Evolutionary conservation across 2,888 invertebrate genomes (phyloP).

Genomic region (Chloroclysta siterata): DNA sequence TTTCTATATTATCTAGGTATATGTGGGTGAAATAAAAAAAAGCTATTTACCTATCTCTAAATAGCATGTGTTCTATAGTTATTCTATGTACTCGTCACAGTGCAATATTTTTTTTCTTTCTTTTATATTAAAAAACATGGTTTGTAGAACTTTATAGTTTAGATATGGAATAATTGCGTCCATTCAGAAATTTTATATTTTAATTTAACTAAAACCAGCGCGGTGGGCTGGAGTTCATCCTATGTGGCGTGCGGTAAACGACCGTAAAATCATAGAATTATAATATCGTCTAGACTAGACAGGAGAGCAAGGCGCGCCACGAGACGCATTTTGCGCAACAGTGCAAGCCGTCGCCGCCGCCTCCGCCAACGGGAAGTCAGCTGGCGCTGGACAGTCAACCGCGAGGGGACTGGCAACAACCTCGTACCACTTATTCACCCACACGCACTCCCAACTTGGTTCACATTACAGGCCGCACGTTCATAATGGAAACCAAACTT

Average conservation of each 20-base stretch:
- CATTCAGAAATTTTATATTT: too few relatives aligned
- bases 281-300: constrained; percentile 43
- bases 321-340: constrained; percentile 62
- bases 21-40: not conserved
- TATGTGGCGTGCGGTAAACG: constrained; percentile 35
- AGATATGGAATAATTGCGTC: too few relatives aligned
- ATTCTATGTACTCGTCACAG: too few relatives aligned
- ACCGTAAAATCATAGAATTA: constrained; percentile 33
- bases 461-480: constrained; percentile 57
- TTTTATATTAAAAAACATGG: too few relatives aligned
- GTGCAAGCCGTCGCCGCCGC: constrained; percentile 44
- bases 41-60: not conserved
- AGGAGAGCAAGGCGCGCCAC: constrained; percentile 40
- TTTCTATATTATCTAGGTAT: constrained; percentile 20
- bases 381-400: constrained; percentile 55
- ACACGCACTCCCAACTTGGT: constrained; percentile 47
- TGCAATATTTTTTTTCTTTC: too few relatives aligned
- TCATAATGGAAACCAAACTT: constrained; percentile 59
- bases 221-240: too few relatives aligned
- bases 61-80: too few relatives aligned
- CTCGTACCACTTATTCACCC: constrained; percentile 37
- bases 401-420: constrained; percentile 35
- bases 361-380: constrained; percentile 61
- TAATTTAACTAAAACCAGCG: too few relatives aligned
- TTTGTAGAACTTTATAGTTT: too few relatives aligned